These are phyloP conservation scores for Ivindomyrus marchei DNA, from an alignment of 2,113 vertebrate genomes.

Conservation along the genomic window DNA sequence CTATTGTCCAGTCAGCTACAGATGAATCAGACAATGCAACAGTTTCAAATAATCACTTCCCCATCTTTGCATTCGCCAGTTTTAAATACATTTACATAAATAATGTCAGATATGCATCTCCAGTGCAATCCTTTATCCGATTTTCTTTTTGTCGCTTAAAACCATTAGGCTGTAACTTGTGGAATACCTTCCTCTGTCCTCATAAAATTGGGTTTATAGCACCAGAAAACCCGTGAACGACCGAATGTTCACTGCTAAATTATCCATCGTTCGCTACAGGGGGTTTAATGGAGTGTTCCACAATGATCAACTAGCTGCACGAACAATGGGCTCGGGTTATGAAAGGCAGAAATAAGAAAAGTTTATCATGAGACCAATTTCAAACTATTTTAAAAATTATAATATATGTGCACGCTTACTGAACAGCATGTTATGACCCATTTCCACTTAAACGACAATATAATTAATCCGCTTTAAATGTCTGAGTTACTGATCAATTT, in stretches of 20 bases:
- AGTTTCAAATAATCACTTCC: not conserved
- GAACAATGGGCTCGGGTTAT: constrained; percentile 16
- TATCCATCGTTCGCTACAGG: constrained; percentile 4
- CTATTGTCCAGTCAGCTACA: not conserved
- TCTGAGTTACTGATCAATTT: constrained; percentile 1
- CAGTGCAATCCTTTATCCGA: not conserved
- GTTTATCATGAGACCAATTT: not conserved
- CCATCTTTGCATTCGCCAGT: not conserved
- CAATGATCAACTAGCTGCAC: not conserved
- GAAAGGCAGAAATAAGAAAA: not conserved
- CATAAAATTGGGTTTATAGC: not conserved
- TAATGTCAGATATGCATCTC: not conserved
- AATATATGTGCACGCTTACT: too few relatives aligned
- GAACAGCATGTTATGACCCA: not conserved
- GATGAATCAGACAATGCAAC: not conserved
- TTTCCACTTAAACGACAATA: not conserved
- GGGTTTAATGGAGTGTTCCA: not conserved
- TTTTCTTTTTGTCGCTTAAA: not conserved
- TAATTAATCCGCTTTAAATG: not conserved
- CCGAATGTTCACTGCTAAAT: not conserved
- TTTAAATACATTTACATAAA: not conserved
- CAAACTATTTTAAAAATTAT: not conserved
- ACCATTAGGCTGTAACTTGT: not conserved
- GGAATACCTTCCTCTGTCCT: not conserved
- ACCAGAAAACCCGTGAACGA: not conserved